phyloP scores from a whole-genome alignment of 2,888 invertebrate species.

The Chalcis sispes region DNA sequence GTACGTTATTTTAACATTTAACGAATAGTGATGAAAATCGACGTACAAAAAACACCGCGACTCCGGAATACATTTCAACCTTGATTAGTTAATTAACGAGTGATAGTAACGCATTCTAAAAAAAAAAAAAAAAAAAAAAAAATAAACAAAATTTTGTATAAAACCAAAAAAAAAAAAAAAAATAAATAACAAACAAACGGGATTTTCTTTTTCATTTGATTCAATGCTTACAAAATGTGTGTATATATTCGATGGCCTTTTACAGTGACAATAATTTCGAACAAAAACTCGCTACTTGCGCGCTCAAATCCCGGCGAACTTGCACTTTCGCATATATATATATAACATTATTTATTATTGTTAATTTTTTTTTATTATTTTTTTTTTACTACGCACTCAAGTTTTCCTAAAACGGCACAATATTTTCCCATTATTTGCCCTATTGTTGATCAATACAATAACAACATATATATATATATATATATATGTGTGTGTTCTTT shows the following conservation, averaged over 20 bases:
- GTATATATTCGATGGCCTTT: no score
- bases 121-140: neutral
- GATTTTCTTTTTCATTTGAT: slow-evolving; percentile 7
- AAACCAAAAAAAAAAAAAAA: neutral
- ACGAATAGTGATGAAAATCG: no score
- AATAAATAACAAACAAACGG: neutral
- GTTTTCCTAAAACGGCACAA: neutral
- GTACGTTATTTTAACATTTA: no score
- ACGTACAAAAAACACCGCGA: neutral
- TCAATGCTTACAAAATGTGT: no score
- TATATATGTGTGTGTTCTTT: no score
- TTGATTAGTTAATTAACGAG: slow-evolving; percentile 9
- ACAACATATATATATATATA: slow-evolving; percentile 9
- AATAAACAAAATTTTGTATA: no score
- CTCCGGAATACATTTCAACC: slow-evolving; percentile 36
- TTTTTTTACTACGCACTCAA: neutral
- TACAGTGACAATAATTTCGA: no score
- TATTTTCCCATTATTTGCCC: neutral
- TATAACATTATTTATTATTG: no score
- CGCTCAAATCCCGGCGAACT: no score
- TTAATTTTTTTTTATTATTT: no score
- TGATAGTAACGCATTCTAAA: neutral
- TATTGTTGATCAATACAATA: slow-evolving; percentile 42
- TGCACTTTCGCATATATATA: no score
- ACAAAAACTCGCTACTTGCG: no score